Base-by-base conservation (phyloP, 2,797 vertebrate species). In the Heterohyrax brucei region DNA sequence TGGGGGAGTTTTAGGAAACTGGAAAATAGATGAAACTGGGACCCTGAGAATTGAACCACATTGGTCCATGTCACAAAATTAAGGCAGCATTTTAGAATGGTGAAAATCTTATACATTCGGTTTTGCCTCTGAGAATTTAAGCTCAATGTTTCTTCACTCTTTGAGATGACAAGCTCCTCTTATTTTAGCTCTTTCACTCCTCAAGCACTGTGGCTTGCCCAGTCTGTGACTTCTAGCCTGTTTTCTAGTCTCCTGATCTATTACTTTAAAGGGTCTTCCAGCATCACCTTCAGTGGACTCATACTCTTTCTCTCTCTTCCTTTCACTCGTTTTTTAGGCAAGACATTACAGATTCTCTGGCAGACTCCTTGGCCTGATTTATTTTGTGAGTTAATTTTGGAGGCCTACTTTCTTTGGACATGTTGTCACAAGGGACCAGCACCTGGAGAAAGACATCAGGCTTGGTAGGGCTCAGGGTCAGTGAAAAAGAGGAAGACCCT, bases 1-100 rank as follows among this genome's bases (percentile, higher is more conserved):
- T 64, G 76, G 39, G 87, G 26, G 62, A 44, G 19, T 85, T 83
- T 76, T 85, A 88, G 39, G 62, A 89, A 79, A 50, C 28, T 50
- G 6, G 4, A 22, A 82, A 75, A 39, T 9, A 28, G 83, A 22
- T 18, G 26, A 68, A 79, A 76, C 8, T 10, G 61, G 79, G 78
- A 39, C 53, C 3, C 14, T 72, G 78, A 85, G n/a, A 26, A 13
- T 44, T 53, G 53, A 61, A 28, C 48, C 64, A 76, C 28, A 19
- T 93, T 64, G 30, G 30, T 44, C 30, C 13, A 30, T 5, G 87
- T 86, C 24, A n/a, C 10, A 62, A n/a, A 76, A 33, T 44, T 19
- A 28, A 1, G 14, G 77, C 75, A 93, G 16, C 21, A 33, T 7
- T 39, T 46, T 13, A 48, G 78, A 7, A 44, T 46, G n/a, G 50